Conservation (phyloP, 2,113 vertebrate species). For the Rynchops niger region DNA sequence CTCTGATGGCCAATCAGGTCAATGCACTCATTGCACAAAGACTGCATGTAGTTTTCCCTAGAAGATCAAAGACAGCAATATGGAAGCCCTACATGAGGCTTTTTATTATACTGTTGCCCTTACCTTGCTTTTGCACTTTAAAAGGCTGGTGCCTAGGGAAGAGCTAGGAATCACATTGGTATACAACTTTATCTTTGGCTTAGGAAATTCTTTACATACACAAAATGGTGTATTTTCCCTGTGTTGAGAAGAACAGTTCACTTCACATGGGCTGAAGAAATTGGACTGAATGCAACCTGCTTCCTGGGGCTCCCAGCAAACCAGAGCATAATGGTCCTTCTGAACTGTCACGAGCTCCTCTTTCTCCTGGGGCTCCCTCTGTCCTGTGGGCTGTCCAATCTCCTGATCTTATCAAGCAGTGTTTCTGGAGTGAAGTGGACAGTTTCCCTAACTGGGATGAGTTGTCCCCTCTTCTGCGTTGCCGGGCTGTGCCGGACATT, state of each 20-base stretch:
- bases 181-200: background rate
- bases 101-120: background rate
- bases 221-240: background rate
- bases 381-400: rapidly evolving
- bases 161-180: background rate
- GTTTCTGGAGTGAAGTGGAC: background rate
- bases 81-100: background rate
- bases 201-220: background rate
- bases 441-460: background rate
- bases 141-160: background rate
- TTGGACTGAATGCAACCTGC: background rate
- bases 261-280: background rate
- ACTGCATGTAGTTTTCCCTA: background rate
- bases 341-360: background rate
- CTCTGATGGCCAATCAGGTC: background rate
- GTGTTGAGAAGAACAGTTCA: background rate
- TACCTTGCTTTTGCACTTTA: background rate
- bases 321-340: background rate
- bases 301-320: background rate
- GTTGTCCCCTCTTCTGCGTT: background rate
- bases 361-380: background rate
- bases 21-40: background rate
- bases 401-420: background rate
- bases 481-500: background rate
- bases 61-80: background rate